phyloP scores from a whole-genome alignment of 2,888 invertebrate genomes.

The Callyntrura guangdongensis region DNA sequence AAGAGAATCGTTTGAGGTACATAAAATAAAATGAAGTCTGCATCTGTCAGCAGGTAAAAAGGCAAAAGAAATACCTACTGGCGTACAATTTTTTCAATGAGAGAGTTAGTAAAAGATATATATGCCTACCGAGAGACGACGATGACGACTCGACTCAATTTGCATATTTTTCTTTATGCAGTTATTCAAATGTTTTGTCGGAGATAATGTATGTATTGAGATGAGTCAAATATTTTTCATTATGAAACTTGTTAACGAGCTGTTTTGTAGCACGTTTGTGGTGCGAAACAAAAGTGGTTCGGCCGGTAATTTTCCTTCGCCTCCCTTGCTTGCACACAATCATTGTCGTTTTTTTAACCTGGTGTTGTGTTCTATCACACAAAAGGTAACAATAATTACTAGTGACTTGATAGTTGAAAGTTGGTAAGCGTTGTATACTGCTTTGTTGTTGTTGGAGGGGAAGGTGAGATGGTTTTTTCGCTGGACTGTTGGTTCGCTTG shows the following conservation, averaged over 20 bases:
- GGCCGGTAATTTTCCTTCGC: slow-evolving; percentile 57
- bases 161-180: neutral
- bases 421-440: neutral
- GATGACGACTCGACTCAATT: neutral
- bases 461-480: neutral
- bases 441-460: neutral
- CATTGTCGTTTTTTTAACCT: neutral
- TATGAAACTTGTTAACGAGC: slow-evolving; percentile 71
- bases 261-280: slow-evolving; percentile 72
- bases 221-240: slow-evolving; percentile 56
- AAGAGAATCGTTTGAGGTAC: neutral
- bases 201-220: slow-evolving; percentile 53
- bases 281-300: slow-evolving; percentile 75
- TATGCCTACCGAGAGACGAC: too few relatives aligned
- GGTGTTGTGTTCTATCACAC: neutral
- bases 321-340: neutral
- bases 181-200: slow-evolving; percentile 14
- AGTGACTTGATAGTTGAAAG: slow-evolving; percentile 6
- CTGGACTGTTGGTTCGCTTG: neutral
- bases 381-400: neutral
- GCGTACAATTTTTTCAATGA: neutral
- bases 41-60: slow-evolving; percentile 41
- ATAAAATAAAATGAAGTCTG: slow-evolving; percentile 23
- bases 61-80: neutral
- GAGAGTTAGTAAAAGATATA: neutral